Base-by-base conservation (phyloP, 2,888 invertebrate species). In the Troides helena region DNA sequence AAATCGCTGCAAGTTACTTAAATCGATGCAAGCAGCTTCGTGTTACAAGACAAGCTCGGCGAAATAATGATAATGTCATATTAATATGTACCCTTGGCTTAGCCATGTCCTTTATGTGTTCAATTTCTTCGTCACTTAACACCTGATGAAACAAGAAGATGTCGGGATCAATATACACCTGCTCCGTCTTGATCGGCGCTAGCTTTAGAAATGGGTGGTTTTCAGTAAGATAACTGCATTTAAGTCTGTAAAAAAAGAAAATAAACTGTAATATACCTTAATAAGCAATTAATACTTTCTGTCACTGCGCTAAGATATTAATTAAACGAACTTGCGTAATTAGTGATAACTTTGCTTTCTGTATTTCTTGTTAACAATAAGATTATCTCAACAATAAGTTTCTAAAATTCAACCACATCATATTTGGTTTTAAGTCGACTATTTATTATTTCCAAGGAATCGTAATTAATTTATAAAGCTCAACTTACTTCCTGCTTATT, bases 71-170 rank as follows among this genome's bases (percentile, higher is more conserved):
- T 6, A 12, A 21, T 23, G 23, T 6, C 8, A 57, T n/a, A 53
- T 7, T n/a, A 12, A 14, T 23, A 58, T n/a, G 18, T 23, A 58
- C 57, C 57, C 57, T 65, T 43, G 68, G 18, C 65, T 36, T 50
- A 17, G 62, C 65, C 65, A 46, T 17, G 23, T 14, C 43, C 46
- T 99, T 97, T 70, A 99, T 94, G 1, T 95, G 92, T 71, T 95
- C 95, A 70, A 99, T 98, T 87, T 99, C 99, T 0, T 89, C 86
- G 78, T 99, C 98, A 73, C 94, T 95, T 82, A 99, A 94, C n/a
- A 98, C 96, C 74, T 98, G 96, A 83, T 98, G 96, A 88, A 95
- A 99, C 67, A 99, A 92, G 39, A 96, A 95, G 75, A 99, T 95
- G 78, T 95, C 95, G 0, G 99, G 99, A 53, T 96, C 94, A 50